Evolutionary conservation across 2,888 invertebrate genomes (phyloP), one percentile per base, ranked within the genome.

Genomic region (Perizoma affinitatum): DNA sequence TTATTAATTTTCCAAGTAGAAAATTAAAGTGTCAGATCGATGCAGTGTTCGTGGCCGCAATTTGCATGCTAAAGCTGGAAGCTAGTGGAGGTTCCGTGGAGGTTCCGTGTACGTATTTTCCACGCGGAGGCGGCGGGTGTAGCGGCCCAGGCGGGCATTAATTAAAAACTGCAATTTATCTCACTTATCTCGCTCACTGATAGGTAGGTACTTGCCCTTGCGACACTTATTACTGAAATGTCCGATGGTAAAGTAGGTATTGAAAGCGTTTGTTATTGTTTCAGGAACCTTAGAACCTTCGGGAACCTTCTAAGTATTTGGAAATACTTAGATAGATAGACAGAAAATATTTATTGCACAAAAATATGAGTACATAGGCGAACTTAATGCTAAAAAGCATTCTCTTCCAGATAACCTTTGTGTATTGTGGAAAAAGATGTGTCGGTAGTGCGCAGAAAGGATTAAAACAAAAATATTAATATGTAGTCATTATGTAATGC

Each of bases 121-220:
- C 70, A 57, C 61, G 58, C 49, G 55, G 63, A 50, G 57, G 42
- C 50, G 61, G 57, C 70, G 68, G 68, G 72, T 61, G 69, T 73
- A 58, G 38, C 38, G 38, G 38, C 7, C 38, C 69, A 75, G 70
- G 70, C 69, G 65, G 63, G 75, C 75, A 75, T 79, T 82, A 78
- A 83, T 83, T 83, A 81, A 82, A 22, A 82, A 78, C 68, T 75
- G 78, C 73, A 82, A 79, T 83, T 81, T 80, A 80, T 81, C 79
- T 82, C 80, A 79, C 75, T 82, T 80, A 80, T 66, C 63, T 52
- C 54, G 65, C 63, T 68, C 66, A 64, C 65, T 68, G 70, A 64
- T 70, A 22, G 22, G 22, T 22, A 22, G 22, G 22, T 22, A 65
- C 65, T 70, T 65, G 65, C 65, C 58, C 63, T 74, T 66, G 65